Percentiles rank a stretch among this genome's conserved stretches.
Evolutionary conservation across 2,797 vertebrate species (phyloP).

Genomic region (Phrynocephalus guinanensis): DNA sequence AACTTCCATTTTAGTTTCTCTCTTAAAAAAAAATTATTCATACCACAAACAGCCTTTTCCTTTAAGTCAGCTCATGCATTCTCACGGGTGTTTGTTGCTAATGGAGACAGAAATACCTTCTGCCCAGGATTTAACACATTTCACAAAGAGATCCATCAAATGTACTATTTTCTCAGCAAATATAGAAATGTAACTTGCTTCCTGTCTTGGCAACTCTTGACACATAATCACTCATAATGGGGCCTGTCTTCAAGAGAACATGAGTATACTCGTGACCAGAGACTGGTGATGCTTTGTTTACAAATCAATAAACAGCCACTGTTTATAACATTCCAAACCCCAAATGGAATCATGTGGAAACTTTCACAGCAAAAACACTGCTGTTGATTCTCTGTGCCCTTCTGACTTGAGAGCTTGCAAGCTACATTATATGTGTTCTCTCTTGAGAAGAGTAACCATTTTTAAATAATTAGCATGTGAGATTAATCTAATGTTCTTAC

Average conservation of each 20-base stretch:
- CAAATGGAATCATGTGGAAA: slow-evolving; percentile 53
- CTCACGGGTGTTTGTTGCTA: slow-evolving; percentile 78
- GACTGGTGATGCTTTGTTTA: slow-evolving; percentile 65
- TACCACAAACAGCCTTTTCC: slow-evolving; percentile 75
- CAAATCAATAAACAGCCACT: slow-evolving; percentile 71
- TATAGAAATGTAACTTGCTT: slow-evolving; percentile 67
- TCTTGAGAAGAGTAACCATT: neutral
- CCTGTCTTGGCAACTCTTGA: slow-evolving; percentile 77
- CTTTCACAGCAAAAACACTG: slow-evolving; percentile 54
- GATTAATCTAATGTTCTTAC: neutral
- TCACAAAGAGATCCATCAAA: slow-evolving; percentile 70
- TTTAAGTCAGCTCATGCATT: slow-evolving; percentile 71
- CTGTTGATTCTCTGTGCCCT: slow-evolving; percentile 36
- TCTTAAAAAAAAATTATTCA: slow-evolving; percentile 71
- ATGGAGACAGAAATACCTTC: slow-evolving; percentile 79
- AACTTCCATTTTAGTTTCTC: slow-evolving; percentile 45
- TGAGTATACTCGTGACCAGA: slow-evolving; percentile 50
- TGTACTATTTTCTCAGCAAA: slow-evolving; percentile 67
- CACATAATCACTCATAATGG: slow-evolving; percentile 73
- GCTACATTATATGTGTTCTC: neutral
- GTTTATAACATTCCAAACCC: slow-evolving; percentile 63
- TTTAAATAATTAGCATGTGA: neutral
- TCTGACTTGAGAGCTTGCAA: slow-evolving; percentile 35
- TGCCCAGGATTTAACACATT: slow-evolving; percentile 77
- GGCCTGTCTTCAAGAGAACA: slow-evolving; percentile 60